Conservation (phyloP, 2,113 vertebrate genomes). For the Eudyptes chrysolophus region DNA sequence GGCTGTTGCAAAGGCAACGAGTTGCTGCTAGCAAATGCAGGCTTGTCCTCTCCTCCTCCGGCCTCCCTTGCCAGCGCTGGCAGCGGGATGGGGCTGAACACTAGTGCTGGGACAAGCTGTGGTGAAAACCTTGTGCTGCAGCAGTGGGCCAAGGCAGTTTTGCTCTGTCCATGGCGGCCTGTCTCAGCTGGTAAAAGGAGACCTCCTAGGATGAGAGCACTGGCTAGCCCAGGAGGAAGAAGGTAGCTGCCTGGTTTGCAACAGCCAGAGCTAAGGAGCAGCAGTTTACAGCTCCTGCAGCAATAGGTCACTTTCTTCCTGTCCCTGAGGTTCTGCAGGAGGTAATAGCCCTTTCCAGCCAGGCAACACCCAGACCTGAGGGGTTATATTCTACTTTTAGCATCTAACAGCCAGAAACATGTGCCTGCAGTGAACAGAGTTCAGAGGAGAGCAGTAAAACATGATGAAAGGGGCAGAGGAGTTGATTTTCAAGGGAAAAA, state of each 20-base stretch:
- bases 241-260: not conserved
- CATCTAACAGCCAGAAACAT: not conserved
- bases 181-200: not conserved
- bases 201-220: not conserved
- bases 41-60: not conserved
- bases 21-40: not conserved
- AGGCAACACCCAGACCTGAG: not conserved
- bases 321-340: not conserved
- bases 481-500: slow-evolving; percentile 18
- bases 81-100: not conserved
- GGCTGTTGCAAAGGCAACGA: not conserved
- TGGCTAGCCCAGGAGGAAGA: not conserved
- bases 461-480: slow-evolving; percentile 2
- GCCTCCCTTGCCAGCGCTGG: not conserved
- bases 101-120: not conserved
- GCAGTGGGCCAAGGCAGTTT: not conserved
- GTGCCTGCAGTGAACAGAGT: not conserved
- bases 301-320: not conserved
- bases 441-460: slow-evolving; percentile 33
- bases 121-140: not conserved
- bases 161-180: not conserved
- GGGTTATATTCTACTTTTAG: not conserved
- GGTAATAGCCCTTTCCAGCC: not conserved
- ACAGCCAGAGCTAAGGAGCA: not conserved
- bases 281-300: not conserved